phyloP scores from a whole-genome alignment of 2,113 vertebrate genomes.

The Erinaceus europaeus region DNA sequence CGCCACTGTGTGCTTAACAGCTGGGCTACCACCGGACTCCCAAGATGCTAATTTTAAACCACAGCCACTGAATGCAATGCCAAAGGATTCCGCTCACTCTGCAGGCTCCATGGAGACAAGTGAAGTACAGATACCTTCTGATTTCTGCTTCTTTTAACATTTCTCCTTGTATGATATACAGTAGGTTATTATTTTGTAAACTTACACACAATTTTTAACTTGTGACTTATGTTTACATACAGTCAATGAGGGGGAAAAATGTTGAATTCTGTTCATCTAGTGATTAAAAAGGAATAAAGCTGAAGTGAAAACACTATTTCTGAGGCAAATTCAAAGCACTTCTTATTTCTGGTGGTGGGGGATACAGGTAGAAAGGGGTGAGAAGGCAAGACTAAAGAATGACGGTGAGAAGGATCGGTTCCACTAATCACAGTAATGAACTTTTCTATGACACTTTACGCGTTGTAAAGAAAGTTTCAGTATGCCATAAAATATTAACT shows the following conservation, averaged over 20 bases:
- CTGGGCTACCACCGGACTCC: no score
- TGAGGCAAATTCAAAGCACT: background rate
- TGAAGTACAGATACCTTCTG: background rate
- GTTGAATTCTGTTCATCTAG: background rate
- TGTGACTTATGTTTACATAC: background rate
- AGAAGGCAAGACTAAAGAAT: conserved; percentile 28
- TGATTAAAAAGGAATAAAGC: conserved; percentile 33
- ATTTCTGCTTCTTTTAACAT: conserved; percentile 30
- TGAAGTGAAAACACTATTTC: background rate
- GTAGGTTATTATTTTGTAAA: conserved; percentile 37
- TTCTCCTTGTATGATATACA: conserved; percentile 1
- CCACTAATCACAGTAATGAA: conserved; percentile 51
- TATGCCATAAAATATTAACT: conserved; percentile 68
- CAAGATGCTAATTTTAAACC: no score
- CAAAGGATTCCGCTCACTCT: background rate
- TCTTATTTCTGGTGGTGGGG: background rate
- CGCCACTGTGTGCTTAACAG: no score
- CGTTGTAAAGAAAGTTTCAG: conserved; percentile 66
- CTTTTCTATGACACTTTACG: background rate
- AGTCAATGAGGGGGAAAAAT: conserved; percentile 16
- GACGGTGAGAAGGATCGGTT: conserved; percentile 32
- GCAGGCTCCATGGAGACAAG: background rate
- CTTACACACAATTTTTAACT: background rate
- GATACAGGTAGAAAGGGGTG: background rate
- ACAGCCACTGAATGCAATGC: background rate